Base-by-base conservation (phyloP, 1,140 invertebrate genomes). In the Dreissena polymorpha region DNA sequence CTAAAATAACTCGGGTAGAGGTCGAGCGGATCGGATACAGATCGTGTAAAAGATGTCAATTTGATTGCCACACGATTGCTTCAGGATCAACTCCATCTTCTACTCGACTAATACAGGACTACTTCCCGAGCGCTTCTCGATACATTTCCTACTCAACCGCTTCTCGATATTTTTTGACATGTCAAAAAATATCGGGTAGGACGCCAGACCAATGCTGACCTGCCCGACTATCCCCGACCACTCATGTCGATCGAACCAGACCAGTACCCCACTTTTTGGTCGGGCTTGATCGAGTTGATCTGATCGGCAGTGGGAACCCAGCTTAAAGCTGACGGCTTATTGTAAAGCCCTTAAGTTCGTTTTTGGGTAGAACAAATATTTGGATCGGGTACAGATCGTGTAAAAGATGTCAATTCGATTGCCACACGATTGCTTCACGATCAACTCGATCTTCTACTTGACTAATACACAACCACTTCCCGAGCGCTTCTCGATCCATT, bases 161-260 rank as follows among this genome's bases (percentile, higher is more conserved):
- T 39, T 5, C 39, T 14, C 25, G 18, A 16, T 29, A 25, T 68
- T 70, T 21, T 70, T 70, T 70, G 68, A 70, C 68, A 39, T 70
- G 29, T 70, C 29, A 27, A 70, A 70, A 70, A 70, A 29, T 70
- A 49, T 70, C 68, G 68, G 68, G 25, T 16, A 50, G 68, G 68
- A 70, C 12, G 25, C 39, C 68, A 12, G 23, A 70, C 29, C 68
- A 21, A 70, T 70, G 68, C 68, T 13, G 39, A 39, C 10, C 29
- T 49, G 39, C 10, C 29, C 51, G 51, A 50, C 39, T 27, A 16
- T n/a, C 68, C 68, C 68, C 64, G 64, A 27, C 68, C 23, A 70
- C 68, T 70, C 68, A 13, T 70, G 68, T 27, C 68, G 39, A 39
- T 2, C 68, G 23, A 50, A 50, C 68, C 64, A 67, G 60, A 39